phyloP scores from a whole-genome alignment of 2,113 vertebrate genomes.

The Cygnus buccinator region DNA sequence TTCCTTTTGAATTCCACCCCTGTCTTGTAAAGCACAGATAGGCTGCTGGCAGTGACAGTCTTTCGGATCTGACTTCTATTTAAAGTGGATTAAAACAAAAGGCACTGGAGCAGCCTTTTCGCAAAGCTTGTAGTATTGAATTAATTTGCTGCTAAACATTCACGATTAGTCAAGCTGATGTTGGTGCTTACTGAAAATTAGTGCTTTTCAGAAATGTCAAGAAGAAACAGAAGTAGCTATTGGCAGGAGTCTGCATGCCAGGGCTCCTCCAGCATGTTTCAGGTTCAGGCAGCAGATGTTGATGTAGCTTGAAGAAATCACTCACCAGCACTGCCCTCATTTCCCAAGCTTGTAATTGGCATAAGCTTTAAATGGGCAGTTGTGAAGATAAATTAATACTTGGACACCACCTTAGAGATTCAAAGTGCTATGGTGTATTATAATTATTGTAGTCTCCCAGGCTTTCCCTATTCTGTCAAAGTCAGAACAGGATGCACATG shows the following conservation, averaged over 20 bases:
- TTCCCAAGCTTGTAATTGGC: neutral
- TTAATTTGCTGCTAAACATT: neutral
- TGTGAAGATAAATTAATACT: neutral
- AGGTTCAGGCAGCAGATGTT: conserved; percentile 19
- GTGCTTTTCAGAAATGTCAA: neutral
- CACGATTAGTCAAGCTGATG: neutral
- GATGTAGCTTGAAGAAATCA: conserved; percentile 1
- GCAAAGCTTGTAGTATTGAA: neutral
- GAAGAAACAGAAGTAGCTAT: conserved; percentile 4
- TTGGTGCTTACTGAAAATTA: neutral
- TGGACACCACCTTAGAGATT: neutral
- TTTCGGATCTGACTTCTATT: conserved; percentile 3
- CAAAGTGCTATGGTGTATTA: neutral
- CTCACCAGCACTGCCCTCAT: neutral
- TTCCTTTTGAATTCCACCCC: neutral
- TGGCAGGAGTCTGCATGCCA: neutral
- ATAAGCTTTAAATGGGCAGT: neutral
- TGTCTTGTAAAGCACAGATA: neutral
- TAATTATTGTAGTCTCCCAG: neutral
- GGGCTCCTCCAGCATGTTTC: neutral
- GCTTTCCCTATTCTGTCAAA: neutral
- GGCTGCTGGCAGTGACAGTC: neutral
- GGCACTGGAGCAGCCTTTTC: neutral
- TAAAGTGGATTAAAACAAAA: conserved; percentile 6
- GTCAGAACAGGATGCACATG: neutral